Percentiles rank a stretch among this genome's conserved stretches.
phyloP scores from a whole-genome alignment of 2,888 invertebrate species.

The Keiferia lycopersicella region DNA sequence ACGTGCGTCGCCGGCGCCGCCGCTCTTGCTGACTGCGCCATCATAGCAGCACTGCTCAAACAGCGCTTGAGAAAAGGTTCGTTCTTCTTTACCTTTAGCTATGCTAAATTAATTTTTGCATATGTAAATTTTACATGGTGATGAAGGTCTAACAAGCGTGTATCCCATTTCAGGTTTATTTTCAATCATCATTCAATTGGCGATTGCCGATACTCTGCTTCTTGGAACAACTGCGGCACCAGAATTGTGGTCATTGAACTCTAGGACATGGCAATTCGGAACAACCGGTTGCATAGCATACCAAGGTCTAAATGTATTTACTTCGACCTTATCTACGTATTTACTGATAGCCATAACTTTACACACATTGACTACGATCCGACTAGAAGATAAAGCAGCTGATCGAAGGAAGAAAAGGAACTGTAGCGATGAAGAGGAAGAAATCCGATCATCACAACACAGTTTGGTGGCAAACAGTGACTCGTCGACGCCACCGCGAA shows the following conservation, averaged over 20 bases:
- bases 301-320: constrained; percentile 78
- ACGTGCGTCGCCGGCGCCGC: constrained; percentile 71
- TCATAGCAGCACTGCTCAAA: constrained; percentile 67
- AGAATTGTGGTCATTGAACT: constrained; percentile 78
- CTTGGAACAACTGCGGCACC: constrained; percentile 68
- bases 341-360: constrained; percentile 79
- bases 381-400: constrained; percentile 69
- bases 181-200: constrained; percentile 77
- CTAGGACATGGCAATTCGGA: constrained; percentile 77
- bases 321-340: constrained; percentile 80
- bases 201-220: constrained; percentile 72
- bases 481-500: constrained; percentile 72
- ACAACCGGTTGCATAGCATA: constrained; percentile 74
- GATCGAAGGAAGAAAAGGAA: constrained; percentile 57
- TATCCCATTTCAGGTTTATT: constrained; percentile 74
- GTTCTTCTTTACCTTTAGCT: constrained; percentile 1
- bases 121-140: not conserved
- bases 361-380: constrained; percentile 80
- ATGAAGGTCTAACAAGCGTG: not conserved
- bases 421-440: constrained; percentile 63
- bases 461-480: constrained; percentile 75
- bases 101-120: not conserved
- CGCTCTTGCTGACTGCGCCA: constrained; percentile 68
- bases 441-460: constrained; percentile 71
- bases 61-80: constrained; percentile 74